Conservation (phyloP, 2,888 invertebrate genomes). For the Volucella zonaria region DNA sequence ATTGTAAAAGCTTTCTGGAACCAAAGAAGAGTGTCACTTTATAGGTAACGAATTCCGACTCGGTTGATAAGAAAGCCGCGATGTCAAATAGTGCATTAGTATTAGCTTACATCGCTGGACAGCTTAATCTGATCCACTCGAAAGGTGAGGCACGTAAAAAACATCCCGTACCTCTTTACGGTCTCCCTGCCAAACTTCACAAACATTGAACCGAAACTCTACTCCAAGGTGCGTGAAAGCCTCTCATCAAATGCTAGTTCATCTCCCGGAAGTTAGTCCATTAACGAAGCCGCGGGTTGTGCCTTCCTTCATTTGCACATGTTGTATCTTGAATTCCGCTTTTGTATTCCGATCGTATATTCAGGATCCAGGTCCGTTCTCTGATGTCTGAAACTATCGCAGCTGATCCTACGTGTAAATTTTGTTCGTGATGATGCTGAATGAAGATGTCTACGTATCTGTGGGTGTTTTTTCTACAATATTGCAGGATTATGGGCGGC, state of each 20-base stretch:
- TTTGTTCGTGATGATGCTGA: too few relatives aligned
- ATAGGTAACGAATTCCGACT: too few relatives aligned
- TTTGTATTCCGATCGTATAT: too few relatives aligned
- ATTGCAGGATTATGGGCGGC: too few relatives aligned
- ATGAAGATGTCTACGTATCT: neutral
- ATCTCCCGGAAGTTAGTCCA: neutral
- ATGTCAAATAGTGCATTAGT: too few relatives aligned
- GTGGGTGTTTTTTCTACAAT: neutral
- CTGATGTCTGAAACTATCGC: neutral
- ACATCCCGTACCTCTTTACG: neutral
- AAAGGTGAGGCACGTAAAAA: too few relatives aligned
- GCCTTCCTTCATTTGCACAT: constrained; percentile 10
- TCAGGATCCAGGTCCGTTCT: neutral
- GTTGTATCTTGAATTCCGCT: neutral
- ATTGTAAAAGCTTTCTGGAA: neutral
- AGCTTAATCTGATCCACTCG: neutral
- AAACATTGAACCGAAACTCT: too few relatives aligned
- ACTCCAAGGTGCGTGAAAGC: neutral
- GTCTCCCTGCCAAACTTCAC: neutral
- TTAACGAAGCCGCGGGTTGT: too few relatives aligned
- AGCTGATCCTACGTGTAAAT: neutral
- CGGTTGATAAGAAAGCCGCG: neutral
- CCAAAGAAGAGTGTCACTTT: too few relatives aligned
- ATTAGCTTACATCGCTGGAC: too few relatives aligned
- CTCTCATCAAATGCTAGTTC: neutral